Base-by-base conservation (phyloP, 2,113 vertebrate genomes). In the Ictalurus furcatus region DNA sequence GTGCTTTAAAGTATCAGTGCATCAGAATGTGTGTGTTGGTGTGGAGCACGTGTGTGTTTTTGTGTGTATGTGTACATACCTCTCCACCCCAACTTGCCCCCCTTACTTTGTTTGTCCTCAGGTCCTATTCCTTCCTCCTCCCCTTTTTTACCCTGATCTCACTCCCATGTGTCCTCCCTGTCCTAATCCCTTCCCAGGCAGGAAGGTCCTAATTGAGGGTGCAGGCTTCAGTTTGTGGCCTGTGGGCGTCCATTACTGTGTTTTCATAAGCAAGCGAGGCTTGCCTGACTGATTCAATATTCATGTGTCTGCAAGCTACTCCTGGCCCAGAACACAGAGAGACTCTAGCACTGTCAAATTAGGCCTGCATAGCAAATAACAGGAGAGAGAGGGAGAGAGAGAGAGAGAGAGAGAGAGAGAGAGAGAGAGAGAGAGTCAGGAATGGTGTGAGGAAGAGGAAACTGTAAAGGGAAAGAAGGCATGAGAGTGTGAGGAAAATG, bases 231-330 rank as follows among this genome's bases (percentile, higher is more conserved):
- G 95, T 96, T 95, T 96, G 94, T 96, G 96, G 96, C 96, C 96
- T 96, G 96, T 96, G 96, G 96, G 95, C 94, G 89, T 95, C 96
- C 95, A 96, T 96, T 96, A 96, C 95, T 96, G 95, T 96, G 95
- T 96, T 96, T 96, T 96, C 95, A 96, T 96, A 96, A 96, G 96
- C 95, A 96, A 96, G 96, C 95, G 95, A 96, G 95, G 95, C 94
- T 95, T 95, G 95, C 93, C 94, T 95, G 95, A 95, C 95, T 96
- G 95, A 96, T 96, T 96, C 96, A 96, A 96, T 96, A 96, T 96
- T 96, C 96, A 96, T 96, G 95, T 96, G 95, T 96, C 96, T 96
- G 94, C 96, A 94, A 96, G 96, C 95, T 96, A 96, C 95, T 95
- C 93, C 94, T 92, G 94, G 94, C 94, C 94, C 94, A 94, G 92